Conservation (phyloP, 2,888 invertebrate species). For the Nephrotoma flavescens region DNA sequence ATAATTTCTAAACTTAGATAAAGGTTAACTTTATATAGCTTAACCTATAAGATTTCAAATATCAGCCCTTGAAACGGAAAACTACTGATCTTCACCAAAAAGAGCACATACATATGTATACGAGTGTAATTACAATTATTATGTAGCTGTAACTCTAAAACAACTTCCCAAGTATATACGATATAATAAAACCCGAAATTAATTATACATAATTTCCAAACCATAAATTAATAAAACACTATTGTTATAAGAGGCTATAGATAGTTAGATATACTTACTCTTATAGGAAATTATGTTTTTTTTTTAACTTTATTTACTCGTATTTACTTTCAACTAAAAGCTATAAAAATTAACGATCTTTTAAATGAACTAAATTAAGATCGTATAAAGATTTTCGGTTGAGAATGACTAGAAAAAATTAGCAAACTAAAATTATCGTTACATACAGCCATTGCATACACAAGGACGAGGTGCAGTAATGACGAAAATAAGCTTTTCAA, state of each 20-base stretch:
- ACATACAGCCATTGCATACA: not conserved
- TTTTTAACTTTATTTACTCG: too few species aligned
- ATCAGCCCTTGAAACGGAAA: not conserved
- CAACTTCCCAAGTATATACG: not conserved
- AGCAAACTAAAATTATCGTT: not conserved
- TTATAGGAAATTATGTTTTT: too few species aligned
- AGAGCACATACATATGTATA: not conserved
- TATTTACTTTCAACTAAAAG: not conserved
- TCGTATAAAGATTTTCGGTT: not conserved
- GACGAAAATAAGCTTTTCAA: not conserved
- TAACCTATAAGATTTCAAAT: not conserved
- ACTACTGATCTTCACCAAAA: not conserved
- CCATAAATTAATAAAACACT: not conserved
- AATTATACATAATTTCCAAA: not conserved
- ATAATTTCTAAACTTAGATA: too few species aligned
- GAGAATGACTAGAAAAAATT: not conserved
- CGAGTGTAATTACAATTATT: not conserved
- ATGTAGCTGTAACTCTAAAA: not conserved
- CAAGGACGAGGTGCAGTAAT: not conserved
- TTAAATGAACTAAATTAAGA: not conserved
- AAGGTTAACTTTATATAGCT: not conserved
- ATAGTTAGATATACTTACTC: not conserved
- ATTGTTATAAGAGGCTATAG: not conserved
- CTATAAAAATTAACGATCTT: not conserved
- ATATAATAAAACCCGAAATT: not conserved